phyloP scores from a whole-genome alignment of 1,140 invertebrate genomes.

The Drosophila athabasca region DNA sequence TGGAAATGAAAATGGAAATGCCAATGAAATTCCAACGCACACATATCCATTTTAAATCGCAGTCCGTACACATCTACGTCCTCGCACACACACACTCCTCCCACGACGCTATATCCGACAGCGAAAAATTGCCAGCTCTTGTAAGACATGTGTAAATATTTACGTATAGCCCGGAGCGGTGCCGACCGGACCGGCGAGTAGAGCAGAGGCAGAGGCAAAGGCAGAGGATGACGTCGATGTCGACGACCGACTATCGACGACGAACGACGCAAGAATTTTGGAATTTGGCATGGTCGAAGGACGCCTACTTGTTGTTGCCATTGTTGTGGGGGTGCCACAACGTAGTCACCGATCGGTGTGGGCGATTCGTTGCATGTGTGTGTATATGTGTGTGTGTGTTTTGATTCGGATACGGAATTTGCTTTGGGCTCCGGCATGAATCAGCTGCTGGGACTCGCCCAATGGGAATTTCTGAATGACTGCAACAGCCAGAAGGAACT shows the following conservation, averaged over 20 bases:
- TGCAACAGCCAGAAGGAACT: too few relatives aligned
- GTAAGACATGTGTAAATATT: constrained; percentile 80
- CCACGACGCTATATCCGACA: constrained; percentile 49
- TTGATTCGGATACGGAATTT: neutral
- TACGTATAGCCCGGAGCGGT: constrained; percentile 49
- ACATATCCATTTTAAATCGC: constrained; percentile 11
- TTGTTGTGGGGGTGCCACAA: constrained; percentile 24
- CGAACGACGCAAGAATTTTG: constrained; percentile 78
- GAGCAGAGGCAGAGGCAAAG: neutral
- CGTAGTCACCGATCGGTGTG: constrained; percentile 8
- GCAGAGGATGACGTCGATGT: constrained; percentile 55
- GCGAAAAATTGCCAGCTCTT: constrained; percentile 69
- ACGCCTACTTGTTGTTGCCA: constrained; percentile 65
- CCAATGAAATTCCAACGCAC: constrained; percentile 73
- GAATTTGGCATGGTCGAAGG: constrained; percentile 78
- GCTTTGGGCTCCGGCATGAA: too few relatives aligned
- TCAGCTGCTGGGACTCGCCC: too few relatives aligned
- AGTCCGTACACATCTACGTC: neutral
- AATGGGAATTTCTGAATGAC: constrained; percentile 11
- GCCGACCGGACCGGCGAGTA: neutral
- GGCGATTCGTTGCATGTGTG: neutral
- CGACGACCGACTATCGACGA: constrained; percentile 64
- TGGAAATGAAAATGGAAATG: constrained; percentile 65
- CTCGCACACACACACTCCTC: neutral
- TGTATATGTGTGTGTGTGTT: neutral